Percentiles rank a stretch among this genome's conserved stretches.
Evolutionary conservation across 2,113 vertebrate species (phyloP).

Genomic region (Alligator sinensis): DNA sequence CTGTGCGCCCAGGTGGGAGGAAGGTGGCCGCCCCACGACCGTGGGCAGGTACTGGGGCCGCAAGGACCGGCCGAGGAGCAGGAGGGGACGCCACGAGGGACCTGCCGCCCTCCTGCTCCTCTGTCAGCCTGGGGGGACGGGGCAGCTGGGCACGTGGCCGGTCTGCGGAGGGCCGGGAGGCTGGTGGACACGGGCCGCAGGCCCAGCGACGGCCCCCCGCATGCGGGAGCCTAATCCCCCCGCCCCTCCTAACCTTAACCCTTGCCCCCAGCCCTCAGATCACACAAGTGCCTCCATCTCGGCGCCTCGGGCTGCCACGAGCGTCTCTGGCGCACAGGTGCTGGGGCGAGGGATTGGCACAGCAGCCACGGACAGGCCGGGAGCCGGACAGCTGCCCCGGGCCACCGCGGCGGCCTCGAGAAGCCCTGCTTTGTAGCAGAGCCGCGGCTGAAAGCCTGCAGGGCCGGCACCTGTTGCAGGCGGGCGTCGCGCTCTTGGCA

Average conservation of each 20-base stretch:
- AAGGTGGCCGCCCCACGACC: too few relatives aligned
- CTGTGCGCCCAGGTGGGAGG: too few relatives aligned
- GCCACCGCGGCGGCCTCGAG: not conserved
- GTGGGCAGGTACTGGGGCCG: too few relatives aligned
- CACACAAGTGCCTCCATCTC: fast-evolving
- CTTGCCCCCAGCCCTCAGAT: not conserved
- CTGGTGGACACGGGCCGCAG: not conserved
- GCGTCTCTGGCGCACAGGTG: conserved; percentile 56
- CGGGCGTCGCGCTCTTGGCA: fast-evolving
- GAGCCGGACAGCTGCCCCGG: conserved; percentile 48
- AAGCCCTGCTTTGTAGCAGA: not conserved
- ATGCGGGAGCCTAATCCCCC: too few relatives aligned
- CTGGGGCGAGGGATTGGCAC: not conserved
- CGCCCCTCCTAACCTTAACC: not conserved
- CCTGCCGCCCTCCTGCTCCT: not conserved
- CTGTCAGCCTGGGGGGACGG: too few relatives aligned
- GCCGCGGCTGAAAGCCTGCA: conserved; percentile 1
- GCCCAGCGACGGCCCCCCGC: not conserved
- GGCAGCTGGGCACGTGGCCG: too few relatives aligned
- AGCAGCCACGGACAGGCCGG: not conserved
- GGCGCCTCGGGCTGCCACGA: fast-evolving
- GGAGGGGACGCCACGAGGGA: too few relatives aligned
- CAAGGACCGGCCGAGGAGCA: too few relatives aligned
- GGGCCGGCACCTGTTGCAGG: not conserved
- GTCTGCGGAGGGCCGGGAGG: too few relatives aligned